A percentile compares a stretch with the other conserved stretches of the same genome.
These are phyloP conservation scores for Drosophila funebris DNA, from an alignment of 1,140 invertebrate genomes.

Conservation along the genomic window DNA sequence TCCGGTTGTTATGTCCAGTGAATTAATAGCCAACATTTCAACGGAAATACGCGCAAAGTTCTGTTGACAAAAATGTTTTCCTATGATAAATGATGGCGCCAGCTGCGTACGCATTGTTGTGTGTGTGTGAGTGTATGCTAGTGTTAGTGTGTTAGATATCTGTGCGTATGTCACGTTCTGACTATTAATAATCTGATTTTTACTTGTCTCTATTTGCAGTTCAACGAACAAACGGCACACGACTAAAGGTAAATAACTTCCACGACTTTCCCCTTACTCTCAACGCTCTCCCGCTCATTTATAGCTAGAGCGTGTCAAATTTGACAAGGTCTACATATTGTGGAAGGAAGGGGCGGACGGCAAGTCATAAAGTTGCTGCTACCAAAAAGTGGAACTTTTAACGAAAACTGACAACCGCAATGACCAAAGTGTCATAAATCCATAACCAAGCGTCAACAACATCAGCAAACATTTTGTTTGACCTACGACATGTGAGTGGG, in stretches of 20 bases:
- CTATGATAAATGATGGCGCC: conserved; percentile 71
- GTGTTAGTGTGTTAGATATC: conserved; percentile 20
- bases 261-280: neutral
- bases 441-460: conserved; percentile 80
- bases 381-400: conserved; percentile 61
- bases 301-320: conserved; percentile 57
- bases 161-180: conserved; percentile 66
- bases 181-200: conserved; percentile 75
- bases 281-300: conserved; percentile 40
- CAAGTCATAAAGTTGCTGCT: conserved; percentile 20
- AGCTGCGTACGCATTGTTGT: conserved; percentile 17
- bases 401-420: conserved; percentile 79
- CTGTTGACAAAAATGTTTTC: conserved; percentile 39
- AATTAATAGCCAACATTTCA: conserved; percentile 63
- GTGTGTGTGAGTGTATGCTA: neutral
- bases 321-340: conserved; percentile 53
- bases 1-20: conserved; percentile 45
- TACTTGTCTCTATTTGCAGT: conserved; percentile 77
- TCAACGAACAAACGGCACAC: conserved; percentile 50
- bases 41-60: conserved; percentile 60
- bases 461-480: conserved; percentile 77
- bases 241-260: conserved; percentile 59
- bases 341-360: conserved; percentile 5
- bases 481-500: conserved; percentile 71
- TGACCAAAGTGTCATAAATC: conserved; percentile 81